Evolutionary conservation across 92 coral and sea anemone genomes (phyloP), one percentile per base, ranked within the genome.

Genomic region (Micromussa lordhowensis): DNA sequence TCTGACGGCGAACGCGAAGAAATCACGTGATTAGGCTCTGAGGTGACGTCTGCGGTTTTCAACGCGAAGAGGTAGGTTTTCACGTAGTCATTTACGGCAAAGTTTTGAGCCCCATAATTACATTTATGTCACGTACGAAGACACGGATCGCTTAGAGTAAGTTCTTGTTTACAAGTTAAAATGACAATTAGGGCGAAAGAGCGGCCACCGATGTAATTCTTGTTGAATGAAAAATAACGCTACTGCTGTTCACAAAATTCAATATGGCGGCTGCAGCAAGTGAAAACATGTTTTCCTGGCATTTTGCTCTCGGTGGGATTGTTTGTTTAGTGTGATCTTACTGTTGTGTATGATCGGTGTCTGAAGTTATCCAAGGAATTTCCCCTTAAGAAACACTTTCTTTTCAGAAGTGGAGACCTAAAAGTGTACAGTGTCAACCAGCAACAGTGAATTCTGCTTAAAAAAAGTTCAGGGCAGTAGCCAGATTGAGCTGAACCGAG

Each of bases 181-280:
- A 26, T 16, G 26, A 19, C 18, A 59, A 19, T 59, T 59, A 19
- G 26, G 66, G 26, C 9, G 66, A 59, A 59, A 19, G 66, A 59
- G 66, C 66, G 66, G 66, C 66, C 59, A 54, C 59, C 14, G 59
- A 54, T 54, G 59, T 14, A 54, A 54, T 54, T 54, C 19, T 54
- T 54, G 59, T 54, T 54, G 59, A 54, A 54, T 54, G 59, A 54
- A 54, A 54, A 54, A 53, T 4, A 79, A 79, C 69, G 44, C 70
- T 79, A 29, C 83, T 79, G 83, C 30, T 57, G 71, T 79, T 55
- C 51, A 57, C 49, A 57, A n/a, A 79, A 31, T 79, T 30, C 83
- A 79, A 79, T 57, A 79, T 79, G 72, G 83, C 54, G 84, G 84
- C 58, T 34, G 30, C 84, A 18, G 28, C 84, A 80, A 80, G 74